Evolutionary conservation across 1,140 invertebrate genomes (phyloP).

Genomic region (Heliothis subflexa): DNA sequence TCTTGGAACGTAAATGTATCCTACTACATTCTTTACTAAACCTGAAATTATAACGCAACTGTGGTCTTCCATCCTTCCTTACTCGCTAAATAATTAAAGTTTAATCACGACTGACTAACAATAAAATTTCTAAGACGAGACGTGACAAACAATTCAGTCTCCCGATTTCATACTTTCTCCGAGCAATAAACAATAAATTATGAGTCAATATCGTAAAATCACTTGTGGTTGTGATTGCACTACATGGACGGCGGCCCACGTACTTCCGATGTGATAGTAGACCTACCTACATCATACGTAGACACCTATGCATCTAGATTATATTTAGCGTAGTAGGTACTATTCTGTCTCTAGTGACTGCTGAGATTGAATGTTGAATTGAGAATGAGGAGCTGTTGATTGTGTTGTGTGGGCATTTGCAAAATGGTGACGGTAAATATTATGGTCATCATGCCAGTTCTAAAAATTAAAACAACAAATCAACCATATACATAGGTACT

Average conservation of each 20-base stretch:
- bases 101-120: neutral
- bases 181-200: neutral
- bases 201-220: neutral
- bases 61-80: neutral
- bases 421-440: neutral
- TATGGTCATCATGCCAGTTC: no score
- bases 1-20: no score
- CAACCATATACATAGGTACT: no score
- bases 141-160: neutral
- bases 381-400: neutral
- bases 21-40: no score
- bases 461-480: no score
- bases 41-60: no score
- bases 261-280: conserved; percentile 52
- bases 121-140: neutral
- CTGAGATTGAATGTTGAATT: conserved; percentile 5
- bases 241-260: conserved; percentile 40
- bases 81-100: neutral
- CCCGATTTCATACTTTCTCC: neutral
- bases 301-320: neutral
- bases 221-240: conserved; percentile 5
- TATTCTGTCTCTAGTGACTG: neutral
- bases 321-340: no score
- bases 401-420: neutral
- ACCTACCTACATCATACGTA: neutral